phyloP scores from a whole-genome alignment of 1,140 invertebrate genomes.

The Linepithema humile region DNA sequence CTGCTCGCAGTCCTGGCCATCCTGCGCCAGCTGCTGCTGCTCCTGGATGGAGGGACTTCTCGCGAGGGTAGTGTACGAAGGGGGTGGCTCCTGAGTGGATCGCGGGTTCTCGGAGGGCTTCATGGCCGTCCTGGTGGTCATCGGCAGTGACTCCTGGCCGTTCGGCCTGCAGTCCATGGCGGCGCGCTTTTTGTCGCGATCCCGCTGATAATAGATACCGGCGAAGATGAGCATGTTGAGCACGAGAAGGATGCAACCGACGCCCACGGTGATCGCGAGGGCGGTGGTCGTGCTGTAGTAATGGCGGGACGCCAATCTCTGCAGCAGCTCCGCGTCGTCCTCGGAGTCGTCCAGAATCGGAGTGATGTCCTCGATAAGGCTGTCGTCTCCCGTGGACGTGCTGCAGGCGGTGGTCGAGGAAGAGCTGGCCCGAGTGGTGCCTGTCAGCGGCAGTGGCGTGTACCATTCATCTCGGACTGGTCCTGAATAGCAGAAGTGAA shows the following conservation, averaged over 20 bases:
- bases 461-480: conserved; percentile 86
- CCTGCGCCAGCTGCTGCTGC: conserved; percentile 35
- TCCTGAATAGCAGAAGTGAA: conserved; percentile 76
- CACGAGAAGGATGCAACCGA: conserved; percentile 93
- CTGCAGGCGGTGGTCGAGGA: conserved; percentile 80
- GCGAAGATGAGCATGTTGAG: conserved; percentile 95
- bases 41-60: conserved; percentile 80
- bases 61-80: conserved; percentile 82
- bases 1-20: conserved; percentile 72
- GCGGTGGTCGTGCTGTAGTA: conserved; percentile 91
- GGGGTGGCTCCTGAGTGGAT: conserved; percentile 81
- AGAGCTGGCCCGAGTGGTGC: conserved; percentile 74
- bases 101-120: conserved; percentile 70
- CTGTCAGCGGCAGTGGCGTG: conserved; percentile 84
- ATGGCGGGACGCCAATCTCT: conserved; percentile 84
- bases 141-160: conserved; percentile 78
- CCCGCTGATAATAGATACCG: conserved; percentile 93
- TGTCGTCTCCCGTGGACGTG: conserved; percentile 80
- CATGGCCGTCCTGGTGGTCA: conserved; percentile 80
- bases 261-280: conserved; percentile 94
- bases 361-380: conserved; percentile 72
- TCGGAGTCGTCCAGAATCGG: conserved; percentile 81
- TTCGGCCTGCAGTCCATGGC: conserved; percentile 76
- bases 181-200: conserved; percentile 84
- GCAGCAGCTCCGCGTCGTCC: conserved; percentile 84